Conservation (phyloP, 2,113 vertebrate species). For the Alethe diademata region DNA sequence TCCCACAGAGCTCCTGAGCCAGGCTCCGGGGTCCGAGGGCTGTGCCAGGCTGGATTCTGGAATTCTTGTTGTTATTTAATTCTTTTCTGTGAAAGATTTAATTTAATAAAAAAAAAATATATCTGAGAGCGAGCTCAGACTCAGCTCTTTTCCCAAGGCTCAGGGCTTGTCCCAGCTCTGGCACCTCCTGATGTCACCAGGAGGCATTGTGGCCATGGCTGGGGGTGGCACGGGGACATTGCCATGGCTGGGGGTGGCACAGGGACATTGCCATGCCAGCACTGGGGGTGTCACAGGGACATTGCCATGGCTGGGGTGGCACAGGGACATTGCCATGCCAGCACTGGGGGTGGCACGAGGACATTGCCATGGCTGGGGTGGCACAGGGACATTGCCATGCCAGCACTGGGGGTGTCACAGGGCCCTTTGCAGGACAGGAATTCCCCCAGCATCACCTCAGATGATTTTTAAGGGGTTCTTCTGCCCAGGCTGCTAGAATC, state of each 20-base stretch:
- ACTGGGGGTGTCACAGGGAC: background rate
- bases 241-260: fast-evolving
- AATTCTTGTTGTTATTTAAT: background rate
- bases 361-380: fast-evolving
- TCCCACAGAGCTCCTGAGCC: fast-evolving
- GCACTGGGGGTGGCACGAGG: fast-evolving
- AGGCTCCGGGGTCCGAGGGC: fast-evolving
- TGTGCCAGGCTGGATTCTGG: background rate
- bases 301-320: background rate
- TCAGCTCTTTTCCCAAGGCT: background rate
- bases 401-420: background rate
- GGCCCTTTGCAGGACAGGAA: background rate
- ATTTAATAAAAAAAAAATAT: conserved; percentile 17
- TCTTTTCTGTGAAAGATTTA: background rate
- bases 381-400: background rate
- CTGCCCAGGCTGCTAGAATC: background rate
- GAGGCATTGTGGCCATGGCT: background rate
- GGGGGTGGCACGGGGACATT: background rate
- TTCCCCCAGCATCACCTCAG: background rate
- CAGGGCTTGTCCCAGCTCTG: background rate
- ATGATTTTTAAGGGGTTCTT: background rate
- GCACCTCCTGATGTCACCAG: background rate
- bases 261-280: fast-evolving
- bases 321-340: too few relatives aligned
- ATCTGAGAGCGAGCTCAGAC: fast-evolving